Evolutionary conservation across 2,113 vertebrate species (phyloP), one percentile per base, ranked within the genome.

Genomic region (Pomatorhinus ruficollis): DNA sequence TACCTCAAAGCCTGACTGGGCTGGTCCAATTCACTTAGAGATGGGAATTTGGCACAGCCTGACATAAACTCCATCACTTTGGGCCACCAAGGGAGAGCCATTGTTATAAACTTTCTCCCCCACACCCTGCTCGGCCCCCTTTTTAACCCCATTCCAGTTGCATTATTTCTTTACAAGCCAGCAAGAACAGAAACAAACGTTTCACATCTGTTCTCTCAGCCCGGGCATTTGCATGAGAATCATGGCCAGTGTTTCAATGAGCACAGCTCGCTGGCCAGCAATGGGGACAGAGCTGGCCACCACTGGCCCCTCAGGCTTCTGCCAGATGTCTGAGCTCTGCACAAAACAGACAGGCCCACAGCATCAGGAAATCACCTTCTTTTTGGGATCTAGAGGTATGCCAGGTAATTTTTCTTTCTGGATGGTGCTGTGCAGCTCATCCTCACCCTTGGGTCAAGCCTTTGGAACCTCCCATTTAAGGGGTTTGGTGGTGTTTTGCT

Each of bases 121-220:
- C 44, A 47, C 84, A 96, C 84, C 95, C 94, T 69, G 80, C 22
- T 69, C 79, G 89, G 88, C 90, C 90, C 93, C 94, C 63, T 87
- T 87, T 89, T 66, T 70, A 63, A 95, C 93, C 93, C 77, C 71
- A 70, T 93, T 93, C 87, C 92, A 98, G 97, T 93, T 96, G 39
- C 98, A 98, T 98, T 98, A 98, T 98, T 98, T 98, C 99, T 99
- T 99, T 98, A 99, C 99, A 99, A 99, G 98, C 97, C 98, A 98
- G 97, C 98, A 98, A 98, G 98, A 98, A 98, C 97, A 97, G 98
- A 98, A 98, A 98, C 98, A 98, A 99, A 99, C 98, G 99, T 98
- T 99, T 98, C 99, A 98, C 99, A 99, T 99, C 99, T 99, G 99
- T 98, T 99, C 96, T 90, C 18, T n/a, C 93, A 42, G 96, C 97